Percentiles rank a stretch among this genome's conserved stretches.
phyloP scores from a whole-genome alignment of 2,113 vertebrate genomes.

The Atlantisia rogersi region DNA sequence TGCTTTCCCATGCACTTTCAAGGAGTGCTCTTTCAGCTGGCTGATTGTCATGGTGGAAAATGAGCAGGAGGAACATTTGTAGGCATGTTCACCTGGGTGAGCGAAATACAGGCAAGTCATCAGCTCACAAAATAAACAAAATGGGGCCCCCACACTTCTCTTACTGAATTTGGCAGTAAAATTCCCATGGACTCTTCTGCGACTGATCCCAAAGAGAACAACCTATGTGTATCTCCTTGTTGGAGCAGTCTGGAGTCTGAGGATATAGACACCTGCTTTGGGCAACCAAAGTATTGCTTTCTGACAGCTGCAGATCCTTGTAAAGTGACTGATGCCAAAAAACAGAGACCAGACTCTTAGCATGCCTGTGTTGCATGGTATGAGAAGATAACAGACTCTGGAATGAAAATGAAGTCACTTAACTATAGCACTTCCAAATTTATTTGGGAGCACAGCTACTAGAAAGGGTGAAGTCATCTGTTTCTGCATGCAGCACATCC shows the following conservation, averaged over 20 bases:
- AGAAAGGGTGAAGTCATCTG: not conserved
- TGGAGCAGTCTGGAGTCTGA: not conserved
- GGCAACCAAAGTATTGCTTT: not conserved
- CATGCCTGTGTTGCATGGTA: constrained; percentile 18
- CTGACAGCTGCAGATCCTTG: not conserved
- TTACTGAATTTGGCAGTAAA: constrained; percentile 38
- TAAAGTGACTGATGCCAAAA: not conserved
- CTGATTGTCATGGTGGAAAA: constrained; percentile 97
- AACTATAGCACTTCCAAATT: not conserved
- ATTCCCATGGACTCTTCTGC: constrained; percentile 28
- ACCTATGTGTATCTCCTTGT: not conserved
- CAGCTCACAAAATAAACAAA: constrained; percentile 73
- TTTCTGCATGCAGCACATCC: constrained; percentile 47
- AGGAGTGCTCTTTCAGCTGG: constrained; percentile 96
- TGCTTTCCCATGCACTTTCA: constrained; percentile 92
- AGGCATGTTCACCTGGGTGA: constrained; percentile 91
- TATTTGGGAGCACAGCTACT: not conserved
- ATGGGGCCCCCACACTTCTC: constrained; percentile 46
- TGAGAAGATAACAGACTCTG: constrained; percentile 47
- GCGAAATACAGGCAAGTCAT: constrained; percentile 75
- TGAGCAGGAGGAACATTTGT: constrained; percentile 94
- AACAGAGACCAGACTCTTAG: constrained; percentile 20
- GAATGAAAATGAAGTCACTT: constrained; percentile 35
- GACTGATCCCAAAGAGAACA: constrained; percentile 44
- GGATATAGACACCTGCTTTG: not conserved